Evolutionary conservation across 2,888 invertebrate genomes (phyloP), one percentile per base, ranked within the genome.

Genomic region (Cheilosia vulpina): DNA sequence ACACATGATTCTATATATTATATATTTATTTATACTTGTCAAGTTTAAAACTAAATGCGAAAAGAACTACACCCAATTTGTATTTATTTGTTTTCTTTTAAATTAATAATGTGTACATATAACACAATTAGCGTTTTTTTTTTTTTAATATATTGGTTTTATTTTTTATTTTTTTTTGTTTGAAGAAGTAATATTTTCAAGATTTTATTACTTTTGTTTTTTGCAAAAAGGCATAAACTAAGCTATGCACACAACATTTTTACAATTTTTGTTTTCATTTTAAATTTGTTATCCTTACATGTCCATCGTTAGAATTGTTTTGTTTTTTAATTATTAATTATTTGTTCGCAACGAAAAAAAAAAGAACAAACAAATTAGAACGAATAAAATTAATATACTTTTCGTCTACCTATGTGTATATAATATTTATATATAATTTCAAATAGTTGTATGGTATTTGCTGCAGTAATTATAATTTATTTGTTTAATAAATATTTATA

Each of bases 401-500:
- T 85, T 85, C 81, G 85, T 85, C 85, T 85, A 85, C 85, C 85
- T 85, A 85, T 85, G 24, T 81, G 38, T 84, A 58, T 57, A 75
- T 80, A 75, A 45, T 71, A 84, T 79, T 62, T 80, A 58, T 75
- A 76, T 80, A 71, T 79, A 68, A 81, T 85, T 27, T 84, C 60
- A 80, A 81, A 76, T 85, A 81, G 81, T 81, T 77, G 52, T 72
- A 76, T 76, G 75, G 50, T 76, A 53, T 80, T 75, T 84, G 38
- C 66, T 80, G 85, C 47, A 85, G 57, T 85, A 66, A 58, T 69
- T 71, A 58, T 65, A 79, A 45, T 53, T 52, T 47, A 17, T 52
- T 52, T 52, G 57, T 79, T 73, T 71, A 81, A 72, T 81, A 81
- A 81, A 72, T 84, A 60, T 69, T 80, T 60, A 69, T 76, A 72